phyloP scores from a whole-genome alignment of 1,140 invertebrate genomes.

The Leptinotarsa texana region DNA sequence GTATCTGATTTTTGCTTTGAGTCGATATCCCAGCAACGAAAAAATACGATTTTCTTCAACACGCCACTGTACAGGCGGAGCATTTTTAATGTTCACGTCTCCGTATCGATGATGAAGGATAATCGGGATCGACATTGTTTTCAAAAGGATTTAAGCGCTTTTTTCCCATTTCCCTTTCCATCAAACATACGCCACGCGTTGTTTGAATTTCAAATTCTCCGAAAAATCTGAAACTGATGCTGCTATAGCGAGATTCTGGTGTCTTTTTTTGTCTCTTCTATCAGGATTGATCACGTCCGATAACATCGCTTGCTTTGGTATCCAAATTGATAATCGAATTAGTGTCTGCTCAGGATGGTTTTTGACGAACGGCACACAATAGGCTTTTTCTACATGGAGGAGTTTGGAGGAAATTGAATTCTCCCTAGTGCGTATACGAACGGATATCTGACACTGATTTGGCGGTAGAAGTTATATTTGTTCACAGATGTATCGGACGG shows the following conservation, averaged over 20 bases:
- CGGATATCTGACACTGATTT: too few species aligned
- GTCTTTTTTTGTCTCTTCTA: background rate
- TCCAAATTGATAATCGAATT: conserved; percentile 18
- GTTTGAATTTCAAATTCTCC: conserved; percentile 23
- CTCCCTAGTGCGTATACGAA: background rate
- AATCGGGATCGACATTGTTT: conserved; percentile 20
- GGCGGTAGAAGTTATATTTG: too few species aligned
- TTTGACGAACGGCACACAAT: background rate
- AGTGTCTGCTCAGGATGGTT: conserved; percentile 5
- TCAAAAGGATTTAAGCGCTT: conserved; percentile 22
- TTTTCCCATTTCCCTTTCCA: conserved; percentile 1
- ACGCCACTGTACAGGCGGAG: background rate
- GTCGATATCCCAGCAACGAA: too few species aligned
- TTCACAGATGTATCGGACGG: too few species aligned
- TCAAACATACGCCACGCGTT: background rate
- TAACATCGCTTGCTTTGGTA: background rate
- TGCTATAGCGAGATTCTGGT: background rate
- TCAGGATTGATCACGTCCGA: conserved; percentile 7
- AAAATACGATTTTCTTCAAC: too few species aligned
- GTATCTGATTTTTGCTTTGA: too few species aligned
- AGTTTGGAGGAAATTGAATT: background rate
- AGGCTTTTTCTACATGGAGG: background rate
- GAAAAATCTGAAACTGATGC: conserved; percentile 10
- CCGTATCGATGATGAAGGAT: conserved; percentile 21
- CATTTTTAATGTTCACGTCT: conserved; percentile 20